phyloP scores from a whole-genome alignment of 64 coral and sea anemone genomes.

The Platygyra sinensis region DNA sequence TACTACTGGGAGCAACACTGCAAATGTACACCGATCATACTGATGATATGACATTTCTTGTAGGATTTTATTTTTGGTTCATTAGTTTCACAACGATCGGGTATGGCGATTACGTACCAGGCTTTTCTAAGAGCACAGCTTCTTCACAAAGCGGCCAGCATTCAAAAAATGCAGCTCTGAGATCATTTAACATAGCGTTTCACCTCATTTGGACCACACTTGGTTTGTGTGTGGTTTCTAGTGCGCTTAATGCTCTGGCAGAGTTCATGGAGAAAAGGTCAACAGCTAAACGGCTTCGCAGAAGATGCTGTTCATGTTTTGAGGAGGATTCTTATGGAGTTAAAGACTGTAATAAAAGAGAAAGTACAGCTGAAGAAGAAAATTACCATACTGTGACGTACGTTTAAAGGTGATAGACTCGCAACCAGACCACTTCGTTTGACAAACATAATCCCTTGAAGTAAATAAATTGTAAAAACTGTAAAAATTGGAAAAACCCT shows the following conservation, averaged over 20 bases:
- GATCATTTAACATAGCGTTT: background rate
- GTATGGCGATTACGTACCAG: constrained; percentile 79
- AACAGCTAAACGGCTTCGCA: background rate
- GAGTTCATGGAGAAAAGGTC: background rate
- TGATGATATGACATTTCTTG: constrained; percentile 43
- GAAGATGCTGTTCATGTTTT: background rate
- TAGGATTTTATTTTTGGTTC: constrained; percentile 57
- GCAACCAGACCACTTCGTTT: no score
- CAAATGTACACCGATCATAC: background rate
- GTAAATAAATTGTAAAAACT: no score
- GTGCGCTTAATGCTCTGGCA: background rate
- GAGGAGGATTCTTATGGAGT: background rate
- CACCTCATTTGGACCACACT: background rate
- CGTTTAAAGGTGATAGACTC: no score
- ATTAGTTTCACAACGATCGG: constrained; percentile 90
- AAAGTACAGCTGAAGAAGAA: background rate
- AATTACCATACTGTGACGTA: background rate
- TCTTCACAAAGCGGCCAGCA: background rate
- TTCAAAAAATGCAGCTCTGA: background rate
- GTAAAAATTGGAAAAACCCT: no score
- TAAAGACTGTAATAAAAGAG: background rate
- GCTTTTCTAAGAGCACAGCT: background rate
- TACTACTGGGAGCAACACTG: constrained; percentile 16
- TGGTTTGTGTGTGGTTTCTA: constrained; percentile 29
- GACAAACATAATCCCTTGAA: background rate